Percentiles rank a stretch among this genome's conserved stretches.
Evolutionary conservation across 2,888 invertebrate species (phyloP).

Genomic region (Eudemis profundana): DNA sequence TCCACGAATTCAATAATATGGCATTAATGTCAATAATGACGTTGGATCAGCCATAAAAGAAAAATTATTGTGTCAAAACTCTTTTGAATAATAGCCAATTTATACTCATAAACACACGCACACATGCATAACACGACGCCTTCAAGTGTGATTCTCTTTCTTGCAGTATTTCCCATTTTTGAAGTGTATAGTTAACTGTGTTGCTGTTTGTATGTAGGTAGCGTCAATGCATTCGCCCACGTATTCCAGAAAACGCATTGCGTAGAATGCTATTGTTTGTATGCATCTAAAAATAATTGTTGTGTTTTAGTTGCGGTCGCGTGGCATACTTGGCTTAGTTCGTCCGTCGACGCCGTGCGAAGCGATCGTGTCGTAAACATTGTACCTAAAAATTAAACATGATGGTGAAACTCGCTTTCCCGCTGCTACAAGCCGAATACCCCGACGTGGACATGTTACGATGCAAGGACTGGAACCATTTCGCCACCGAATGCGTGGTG

Average conservation of each 20-base stretch:
- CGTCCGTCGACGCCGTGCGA: slow-evolving; percentile 27
- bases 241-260: slow-evolving; percentile 30
- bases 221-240: slow-evolving; percentile 27
- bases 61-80: too few relatives aligned
- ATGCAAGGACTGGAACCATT: slow-evolving; percentile 68
- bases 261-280: slow-evolving; percentile 43
- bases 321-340: slow-evolving; percentile 20
- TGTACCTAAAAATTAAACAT: slow-evolving; percentile 48
- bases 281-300: slow-evolving; percentile 40
- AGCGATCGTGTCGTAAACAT: slow-evolving; percentile 20
- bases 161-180: too few relatives aligned
- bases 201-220: too few relatives aligned
- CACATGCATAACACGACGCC: too few relatives aligned
- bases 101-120: too few relatives aligned
- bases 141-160: too few relatives aligned
- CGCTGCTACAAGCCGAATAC: slow-evolving; percentile 60
- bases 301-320: background rate
- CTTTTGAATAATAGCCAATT: too few relatives aligned
- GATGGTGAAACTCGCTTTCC: slow-evolving; percentile 72
- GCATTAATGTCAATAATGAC: too few relatives aligned
- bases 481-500: slow-evolving; percentile 71
- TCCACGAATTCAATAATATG: too few relatives aligned
- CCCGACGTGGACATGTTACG: slow-evolving; percentile 75
- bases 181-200: too few relatives aligned
- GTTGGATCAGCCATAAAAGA: too few relatives aligned